phyloP scores from a whole-genome alignment of 2,797 vertebrate genomes.

The Falco biarmicus region DNA sequence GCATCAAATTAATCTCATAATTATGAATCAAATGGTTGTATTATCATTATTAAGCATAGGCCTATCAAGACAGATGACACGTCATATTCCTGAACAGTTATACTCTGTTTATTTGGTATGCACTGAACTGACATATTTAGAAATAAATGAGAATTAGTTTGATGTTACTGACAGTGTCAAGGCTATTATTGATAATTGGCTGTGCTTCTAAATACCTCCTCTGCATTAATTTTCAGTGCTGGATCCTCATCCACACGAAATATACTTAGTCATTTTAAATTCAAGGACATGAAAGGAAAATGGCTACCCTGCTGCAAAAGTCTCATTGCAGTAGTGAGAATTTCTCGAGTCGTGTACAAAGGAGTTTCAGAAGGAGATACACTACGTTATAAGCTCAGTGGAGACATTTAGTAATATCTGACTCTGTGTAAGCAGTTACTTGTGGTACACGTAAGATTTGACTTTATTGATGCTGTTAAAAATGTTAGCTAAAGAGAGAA shows the following conservation, averaged over 20 bases:
- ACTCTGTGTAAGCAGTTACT: conserved; percentile 30
- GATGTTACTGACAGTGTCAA: conserved; percentile 38
- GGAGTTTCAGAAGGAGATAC: conserved; percentile 22
- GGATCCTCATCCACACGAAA: conserved; percentile 38
- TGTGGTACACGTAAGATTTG: neutral
- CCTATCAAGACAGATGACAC: conserved; percentile 44
- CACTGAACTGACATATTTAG: conserved; percentile 49
- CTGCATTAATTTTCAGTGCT: conserved; percentile 38
- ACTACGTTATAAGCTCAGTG: conserved; percentile 20
- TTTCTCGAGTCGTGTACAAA: conserved; percentile 56
- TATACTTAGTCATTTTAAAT: conserved; percentile 70
- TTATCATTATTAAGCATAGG: conserved; percentile 52
- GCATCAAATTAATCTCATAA: conserved; percentile 45
- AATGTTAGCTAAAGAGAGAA: conserved; percentile 34
- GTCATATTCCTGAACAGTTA: conserved; percentile 52
- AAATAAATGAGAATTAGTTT: conserved; percentile 59
- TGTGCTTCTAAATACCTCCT: conserved; percentile 49
- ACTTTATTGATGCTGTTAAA: conserved; percentile 22
- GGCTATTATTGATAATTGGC: conserved; percentile 49
- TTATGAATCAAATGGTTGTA: conserved; percentile 61
- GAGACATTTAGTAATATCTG: conserved; percentile 41
- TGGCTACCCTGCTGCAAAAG: conserved; percentile 75
- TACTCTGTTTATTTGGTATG: conserved; percentile 58
- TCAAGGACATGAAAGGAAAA: conserved; percentile 76
- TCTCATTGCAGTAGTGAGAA: conserved; percentile 65